Evolutionary conservation across 2,797 vertebrate species (phyloP).

Genomic region (Urosaurus nigricauda): DNA sequence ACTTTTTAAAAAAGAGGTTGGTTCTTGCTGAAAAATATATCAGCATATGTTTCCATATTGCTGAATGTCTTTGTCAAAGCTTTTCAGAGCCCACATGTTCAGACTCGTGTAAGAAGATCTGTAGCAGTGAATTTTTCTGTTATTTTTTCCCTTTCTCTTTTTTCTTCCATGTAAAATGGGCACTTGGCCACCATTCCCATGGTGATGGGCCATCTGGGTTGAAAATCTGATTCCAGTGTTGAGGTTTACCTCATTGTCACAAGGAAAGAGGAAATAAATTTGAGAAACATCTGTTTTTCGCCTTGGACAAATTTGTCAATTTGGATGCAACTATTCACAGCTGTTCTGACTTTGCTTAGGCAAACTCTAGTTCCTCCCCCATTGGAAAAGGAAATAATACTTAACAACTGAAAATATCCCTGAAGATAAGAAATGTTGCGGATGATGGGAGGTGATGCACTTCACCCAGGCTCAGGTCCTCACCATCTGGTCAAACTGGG

Average conservation of each 20-base stretch:
- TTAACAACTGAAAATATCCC: not conserved
- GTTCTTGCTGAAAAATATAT: conserved; percentile 31
- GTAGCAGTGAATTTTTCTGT: not conserved
- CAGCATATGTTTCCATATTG: conserved; percentile 28
- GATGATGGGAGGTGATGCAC: too few relatives aligned
- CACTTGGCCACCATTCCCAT: conserved; percentile 37
- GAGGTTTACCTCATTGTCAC: conserved; percentile 69
- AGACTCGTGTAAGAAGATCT: conserved; percentile 44
- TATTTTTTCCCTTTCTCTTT: not conserved
- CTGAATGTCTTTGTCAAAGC: not conserved
- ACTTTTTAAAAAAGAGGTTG: conserved; percentile 37
- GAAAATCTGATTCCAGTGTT: conserved; percentile 62
- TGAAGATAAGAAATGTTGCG: not conserved
- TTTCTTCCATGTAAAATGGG: conserved; percentile 38
- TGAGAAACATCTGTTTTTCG: conserved; percentile 73
- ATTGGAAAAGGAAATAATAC: conserved; percentile 19
- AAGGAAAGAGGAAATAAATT: conserved; percentile 72
- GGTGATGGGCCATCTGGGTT: conserved; percentile 60
- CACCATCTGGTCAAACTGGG: too few relatives aligned
- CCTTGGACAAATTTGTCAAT: conserved; percentile 65
- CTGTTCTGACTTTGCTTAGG: conserved; percentile 69
- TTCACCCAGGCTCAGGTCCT: too few relatives aligned
- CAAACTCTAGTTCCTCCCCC: conserved; percentile 55
- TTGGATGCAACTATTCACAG: conserved; percentile 68
- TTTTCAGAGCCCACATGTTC: conserved; percentile 40